phyloP scores from a whole-genome alignment of 2,113 vertebrate species.

The Nothocercus julius region DNA sequence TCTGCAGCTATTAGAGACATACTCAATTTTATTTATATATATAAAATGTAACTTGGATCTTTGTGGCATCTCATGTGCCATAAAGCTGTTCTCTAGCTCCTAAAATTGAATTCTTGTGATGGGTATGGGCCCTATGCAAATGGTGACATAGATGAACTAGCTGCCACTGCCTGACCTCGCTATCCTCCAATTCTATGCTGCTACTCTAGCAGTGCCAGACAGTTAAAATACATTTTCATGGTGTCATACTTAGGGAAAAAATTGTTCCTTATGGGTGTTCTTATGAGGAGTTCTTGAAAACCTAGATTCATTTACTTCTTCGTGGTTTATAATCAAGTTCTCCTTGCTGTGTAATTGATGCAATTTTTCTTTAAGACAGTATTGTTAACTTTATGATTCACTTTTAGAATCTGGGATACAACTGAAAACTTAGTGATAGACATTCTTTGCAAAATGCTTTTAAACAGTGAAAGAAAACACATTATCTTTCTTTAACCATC shows the following conservation, averaged over 20 bases:
- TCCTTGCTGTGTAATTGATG: not conserved
- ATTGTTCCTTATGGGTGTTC: not conserved
- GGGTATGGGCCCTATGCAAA: not conserved
- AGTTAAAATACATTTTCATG: not conserved
- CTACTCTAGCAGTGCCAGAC: not conserved
- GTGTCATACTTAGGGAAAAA: not conserved
- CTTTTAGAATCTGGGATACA: not conserved
- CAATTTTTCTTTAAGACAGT: constrained; percentile 1
- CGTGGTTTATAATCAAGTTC: not conserved
- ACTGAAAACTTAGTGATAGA: not conserved
- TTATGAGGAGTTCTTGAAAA: not conserved
- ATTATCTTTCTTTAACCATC: not conserved
- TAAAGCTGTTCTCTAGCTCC: not conserved
- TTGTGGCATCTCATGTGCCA: accelerated
- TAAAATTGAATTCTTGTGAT: not conserved
- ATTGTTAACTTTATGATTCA: constrained; percentile 10
- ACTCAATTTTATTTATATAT: not conserved
- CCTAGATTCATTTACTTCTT: not conserved
- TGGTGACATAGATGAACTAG: not conserved
- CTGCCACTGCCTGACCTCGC: not conserved
- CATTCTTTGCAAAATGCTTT: not conserved
- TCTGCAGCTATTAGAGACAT: not conserved
- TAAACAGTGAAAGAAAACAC: not conserved
- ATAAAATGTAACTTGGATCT: not conserved
- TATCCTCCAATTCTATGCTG: not conserved